Evolutionary conservation across 2,888 invertebrate species (phyloP), one percentile per base, ranked within the genome.

Genomic region (Hirtodrosophila cameraria): DNA sequence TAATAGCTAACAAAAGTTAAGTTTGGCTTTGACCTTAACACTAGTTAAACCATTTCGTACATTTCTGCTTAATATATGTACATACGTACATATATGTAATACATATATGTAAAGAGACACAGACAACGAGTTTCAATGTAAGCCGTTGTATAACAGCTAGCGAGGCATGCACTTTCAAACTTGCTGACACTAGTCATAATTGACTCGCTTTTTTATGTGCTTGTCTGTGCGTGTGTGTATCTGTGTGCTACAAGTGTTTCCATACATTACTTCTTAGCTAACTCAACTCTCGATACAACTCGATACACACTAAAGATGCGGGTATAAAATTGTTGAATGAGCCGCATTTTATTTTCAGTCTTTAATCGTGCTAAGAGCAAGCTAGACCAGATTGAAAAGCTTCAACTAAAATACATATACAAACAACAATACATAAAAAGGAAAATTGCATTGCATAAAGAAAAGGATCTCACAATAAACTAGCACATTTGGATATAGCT

Each of bases 291-390:
- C 41, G 15, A 25, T 48, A 49, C 20, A 43, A 23, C 15, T 52
- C 16, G 81, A 46, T 53, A 61, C 50, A 50, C 33, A 41, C 23
- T n/a, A n/a, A n/a, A n/a, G 38, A 43, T 46, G 42, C 48, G 57
- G 41, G 73, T 82, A 82, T 82, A 82, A 85, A 82, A 69, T 61
- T 55, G 63, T 69, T 65, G 50, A 66, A 48, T 66, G 49, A 60
- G 41, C 54, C 36, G 64, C 66, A 58, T 65, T 79, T 46, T 60
- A 70, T 75, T 87, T 85, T 73, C 79, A 82, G 82, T 82, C 64
- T 59, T 28, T 27, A 41, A 58, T 43, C 66, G 75, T 43, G 48
- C 33, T 41, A 61, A 46, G 54, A 59, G 45, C 46, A 48, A 58
- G 61, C 27, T 59, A 63, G 69, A 81, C 48, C 58, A 42, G 36